Evolutionary conservation across 1,140 invertebrate genomes (phyloP).

Genomic region (Goniozus legneri): DNA sequence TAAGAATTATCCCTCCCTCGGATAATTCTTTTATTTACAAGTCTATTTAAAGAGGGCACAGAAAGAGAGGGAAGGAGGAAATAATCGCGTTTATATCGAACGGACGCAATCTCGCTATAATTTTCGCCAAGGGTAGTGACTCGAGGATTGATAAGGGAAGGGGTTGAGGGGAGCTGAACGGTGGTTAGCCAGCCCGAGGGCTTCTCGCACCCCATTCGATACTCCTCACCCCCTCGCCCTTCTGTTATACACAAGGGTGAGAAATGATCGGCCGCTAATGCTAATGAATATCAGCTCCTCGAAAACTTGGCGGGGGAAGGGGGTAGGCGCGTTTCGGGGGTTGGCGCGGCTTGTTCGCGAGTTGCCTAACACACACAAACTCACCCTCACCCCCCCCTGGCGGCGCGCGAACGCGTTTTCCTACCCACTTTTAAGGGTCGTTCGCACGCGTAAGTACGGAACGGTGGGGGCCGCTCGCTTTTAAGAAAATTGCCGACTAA

Average conservation of each 20-base stretch:
- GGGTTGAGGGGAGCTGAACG: too few species aligned
- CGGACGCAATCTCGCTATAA: neutral
- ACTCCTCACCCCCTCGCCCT: constrained; percentile 2
- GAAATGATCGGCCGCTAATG: constrained; percentile 44
- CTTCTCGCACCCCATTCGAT: constrained; percentile 1
- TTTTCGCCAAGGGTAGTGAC: too few species aligned
- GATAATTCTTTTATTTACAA: too few species aligned
- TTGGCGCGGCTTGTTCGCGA: constrained; percentile 28
- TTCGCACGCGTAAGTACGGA: neutral
- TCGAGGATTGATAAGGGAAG: too few species aligned
- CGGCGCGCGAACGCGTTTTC: constrained; percentile 5
- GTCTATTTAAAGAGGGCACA: neutral
- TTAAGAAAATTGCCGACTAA: constrained; percentile 45
- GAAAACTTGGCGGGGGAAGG: too few species aligned
- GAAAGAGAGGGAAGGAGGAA: neutral
- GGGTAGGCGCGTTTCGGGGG: too few species aligned
- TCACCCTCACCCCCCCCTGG: neutral
- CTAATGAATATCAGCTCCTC: constrained; percentile 45
- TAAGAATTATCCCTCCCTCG: neutral
- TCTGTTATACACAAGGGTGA: constrained; percentile 29
- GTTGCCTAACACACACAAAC: too few species aligned
- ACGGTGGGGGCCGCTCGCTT: constrained; percentile 23
- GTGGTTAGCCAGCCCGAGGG: too few species aligned
- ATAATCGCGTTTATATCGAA: neutral
- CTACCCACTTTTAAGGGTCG: neutral